Evolutionary conservation across 2,888 invertebrate species (phyloP).

Genomic region (Tethea ocularis): DNA sequence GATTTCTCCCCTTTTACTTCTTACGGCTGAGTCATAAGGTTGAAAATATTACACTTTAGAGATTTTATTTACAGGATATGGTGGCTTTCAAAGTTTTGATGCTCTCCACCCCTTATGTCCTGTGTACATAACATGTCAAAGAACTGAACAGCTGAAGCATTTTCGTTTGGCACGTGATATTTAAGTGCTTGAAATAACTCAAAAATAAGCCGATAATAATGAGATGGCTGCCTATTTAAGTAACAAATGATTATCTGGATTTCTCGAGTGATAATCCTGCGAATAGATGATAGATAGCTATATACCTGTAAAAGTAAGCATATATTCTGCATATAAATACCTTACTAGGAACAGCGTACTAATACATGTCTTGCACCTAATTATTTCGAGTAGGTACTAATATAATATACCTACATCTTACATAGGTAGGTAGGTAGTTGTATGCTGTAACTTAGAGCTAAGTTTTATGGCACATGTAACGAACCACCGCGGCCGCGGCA

Average conservation of each 20-base stretch:
- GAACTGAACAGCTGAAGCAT: conserved; percentile 5
- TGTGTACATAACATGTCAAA: conserved; percentile 29
- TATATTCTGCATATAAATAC: no score
- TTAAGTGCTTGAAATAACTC: not conserved
- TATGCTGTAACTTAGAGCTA: not conserved
- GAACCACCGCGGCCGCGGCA: conserved; percentile 12
- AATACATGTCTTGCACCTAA: not conserved
- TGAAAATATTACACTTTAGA: not conserved
- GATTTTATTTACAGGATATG: not conserved
- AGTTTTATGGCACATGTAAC: conserved; percentile 35
- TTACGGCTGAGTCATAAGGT: not conserved
- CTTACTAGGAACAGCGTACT: no score
- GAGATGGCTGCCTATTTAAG: not conserved
- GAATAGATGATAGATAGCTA: no score
- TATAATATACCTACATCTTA: not conserved
- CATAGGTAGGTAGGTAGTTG: not conserved
- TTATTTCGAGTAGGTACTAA: not conserved
- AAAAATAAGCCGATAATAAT: conserved; percentile 1
- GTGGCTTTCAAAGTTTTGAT: conserved; percentile 6
- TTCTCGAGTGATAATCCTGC: no score
- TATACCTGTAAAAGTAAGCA: not conserved
- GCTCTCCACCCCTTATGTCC: conserved; percentile 6
- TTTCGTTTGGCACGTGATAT: not conserved
- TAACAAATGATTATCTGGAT: no score
- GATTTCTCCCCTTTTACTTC: conserved; percentile 6